Evolutionary conservation across 2,113 vertebrate species (phyloP).

Genomic region (Sorex fumeus): DNA sequence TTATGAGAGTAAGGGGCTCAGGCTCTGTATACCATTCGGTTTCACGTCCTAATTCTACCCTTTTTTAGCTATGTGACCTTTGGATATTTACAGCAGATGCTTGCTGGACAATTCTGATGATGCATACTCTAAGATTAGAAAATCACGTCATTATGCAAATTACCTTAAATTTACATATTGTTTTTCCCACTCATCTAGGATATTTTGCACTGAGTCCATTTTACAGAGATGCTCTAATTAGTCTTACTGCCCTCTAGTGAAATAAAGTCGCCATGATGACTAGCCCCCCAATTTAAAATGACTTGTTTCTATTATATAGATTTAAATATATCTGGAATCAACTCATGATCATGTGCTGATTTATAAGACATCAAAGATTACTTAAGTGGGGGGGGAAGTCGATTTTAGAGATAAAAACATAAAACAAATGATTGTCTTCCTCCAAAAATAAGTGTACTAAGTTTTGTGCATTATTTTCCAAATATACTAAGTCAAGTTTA

Average conservation of each 20-base stretch:
- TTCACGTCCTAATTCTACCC: background rate
- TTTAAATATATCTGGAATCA: conserved; percentile 31
- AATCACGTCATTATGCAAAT: background rate
- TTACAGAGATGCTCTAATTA: conserved; percentile 23
- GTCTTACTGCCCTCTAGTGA: conserved; percentile 40
- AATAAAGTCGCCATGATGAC: background rate
- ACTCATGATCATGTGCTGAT: background rate
- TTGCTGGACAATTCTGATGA: background rate
- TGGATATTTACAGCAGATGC: conserved; percentile 20
- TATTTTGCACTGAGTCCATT: conserved; percentile 33
- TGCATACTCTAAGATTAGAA: conserved; percentile 5
- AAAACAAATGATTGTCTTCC: background rate
- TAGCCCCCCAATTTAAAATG: background rate
- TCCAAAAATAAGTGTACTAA: conserved; percentile 2
- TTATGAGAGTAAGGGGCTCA: background rate
- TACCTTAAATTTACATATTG: background rate
- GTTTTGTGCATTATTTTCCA: conserved; percentile 10
- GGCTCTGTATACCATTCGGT: background rate
- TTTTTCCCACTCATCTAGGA: background rate
- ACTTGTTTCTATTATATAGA: background rate
- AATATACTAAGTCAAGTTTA: conserved; percentile 51
- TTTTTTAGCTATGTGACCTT: background rate
- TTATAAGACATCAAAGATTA: background rate
- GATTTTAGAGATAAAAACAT: conserved; percentile 38
- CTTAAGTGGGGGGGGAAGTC: background rate